A percentile compares a stretch with the other conserved stretches of the same genome.
phyloP scores from a whole-genome alignment of 1,140 invertebrate genomes.

The Agraylea sexmaculata region DNA sequence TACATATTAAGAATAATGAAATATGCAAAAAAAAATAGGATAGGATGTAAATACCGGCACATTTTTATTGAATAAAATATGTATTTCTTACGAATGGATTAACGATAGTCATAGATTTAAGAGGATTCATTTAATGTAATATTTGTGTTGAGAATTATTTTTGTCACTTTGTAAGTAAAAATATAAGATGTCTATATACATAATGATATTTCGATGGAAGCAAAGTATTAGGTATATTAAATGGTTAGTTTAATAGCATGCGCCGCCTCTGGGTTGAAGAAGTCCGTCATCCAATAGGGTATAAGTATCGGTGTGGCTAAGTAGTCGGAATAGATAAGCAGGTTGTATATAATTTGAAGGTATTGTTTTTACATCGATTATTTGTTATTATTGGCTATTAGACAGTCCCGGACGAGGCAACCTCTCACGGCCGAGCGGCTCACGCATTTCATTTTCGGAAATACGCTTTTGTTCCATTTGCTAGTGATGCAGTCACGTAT shows the following conservation, averaged over 20 bases:
- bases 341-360: conserved; percentile 18
- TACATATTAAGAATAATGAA: too few relatives aligned
- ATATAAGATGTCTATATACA: conserved; percentile 1
- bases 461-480: conserved; percentile 8
- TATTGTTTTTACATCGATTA: conserved; percentile 21
- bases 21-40: too few relatives aligned
- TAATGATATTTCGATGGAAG: background rate
- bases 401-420: conserved; percentile 10
- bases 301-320: background rate
- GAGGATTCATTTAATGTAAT: too few relatives aligned
- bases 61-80: too few relatives aligned
- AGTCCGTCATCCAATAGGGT: background rate
- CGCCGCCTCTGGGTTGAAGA: background rate
- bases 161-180: too few relatives aligned
- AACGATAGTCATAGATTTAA: too few relatives aligned
- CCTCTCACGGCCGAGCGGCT: conserved; percentile 11
- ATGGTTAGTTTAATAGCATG: background rate
- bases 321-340: conserved; percentile 2
- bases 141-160: too few relatives aligned
- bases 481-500: background rate
- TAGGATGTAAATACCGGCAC: too few relatives aligned
- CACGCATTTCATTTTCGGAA: conserved; percentile 18
- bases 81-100: too few relatives aligned
- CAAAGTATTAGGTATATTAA: background rate
- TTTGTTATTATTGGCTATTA: conserved; percentile 22